phyloP scores from a whole-genome alignment of 2,888 invertebrate species.

The Tricholauxania praeusta region DNA sequence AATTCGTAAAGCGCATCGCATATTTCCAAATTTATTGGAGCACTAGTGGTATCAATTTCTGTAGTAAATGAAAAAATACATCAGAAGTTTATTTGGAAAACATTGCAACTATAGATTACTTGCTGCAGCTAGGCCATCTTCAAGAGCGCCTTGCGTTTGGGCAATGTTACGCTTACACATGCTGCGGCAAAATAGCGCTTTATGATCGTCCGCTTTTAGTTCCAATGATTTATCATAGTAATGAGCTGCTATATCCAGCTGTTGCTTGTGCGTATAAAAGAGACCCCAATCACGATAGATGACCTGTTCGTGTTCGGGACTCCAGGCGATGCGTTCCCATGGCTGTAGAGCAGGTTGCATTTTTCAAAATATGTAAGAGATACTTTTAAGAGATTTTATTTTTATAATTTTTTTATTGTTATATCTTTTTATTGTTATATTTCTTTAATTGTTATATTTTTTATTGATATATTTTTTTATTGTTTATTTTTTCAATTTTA shows the following conservation, averaged over 20 bases:
- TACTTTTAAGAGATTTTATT: neutral
- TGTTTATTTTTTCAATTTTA: no score
- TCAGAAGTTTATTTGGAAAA: neutral
- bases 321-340: constrained; percentile 58
- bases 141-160: constrained; percentile 55
- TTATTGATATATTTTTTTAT: no score
- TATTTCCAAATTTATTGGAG: constrained; percentile 60
- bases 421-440: no score
- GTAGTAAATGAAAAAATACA: constrained; percentile 3
- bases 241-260: constrained; percentile 58
- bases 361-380: neutral
- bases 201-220: constrained; percentile 54
- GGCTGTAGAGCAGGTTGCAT: constrained; percentile 43
- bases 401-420: no score
- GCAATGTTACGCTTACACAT: constrained; percentile 60
- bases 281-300: constrained; percentile 64
- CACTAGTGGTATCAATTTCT: constrained; percentile 50
- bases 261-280: constrained; percentile 60
- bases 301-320: constrained; percentile 57
- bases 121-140: constrained; percentile 55
- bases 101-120: constrained; percentile 47
- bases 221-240: constrained; percentile 60
- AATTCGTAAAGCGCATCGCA: constrained; percentile 63
- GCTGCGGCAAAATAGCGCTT: constrained; percentile 59
- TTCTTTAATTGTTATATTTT: no score